phyloP scores from a whole-genome alignment of 2,888 invertebrate species.

The Vanessa cardui region DNA sequence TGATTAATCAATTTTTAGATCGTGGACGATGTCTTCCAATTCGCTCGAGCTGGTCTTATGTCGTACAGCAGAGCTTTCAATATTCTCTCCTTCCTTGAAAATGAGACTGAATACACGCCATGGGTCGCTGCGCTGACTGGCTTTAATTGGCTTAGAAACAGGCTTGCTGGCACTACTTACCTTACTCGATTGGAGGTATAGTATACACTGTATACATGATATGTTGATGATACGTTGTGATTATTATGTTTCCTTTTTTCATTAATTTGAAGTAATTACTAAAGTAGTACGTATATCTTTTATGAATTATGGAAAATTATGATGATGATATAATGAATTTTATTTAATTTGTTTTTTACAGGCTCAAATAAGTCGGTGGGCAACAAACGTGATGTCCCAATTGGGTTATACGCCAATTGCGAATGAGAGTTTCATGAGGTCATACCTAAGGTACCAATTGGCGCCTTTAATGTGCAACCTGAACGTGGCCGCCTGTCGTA shows the following conservation, averaged over 20 bases:
- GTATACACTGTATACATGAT: no score
- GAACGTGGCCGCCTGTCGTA: constrained; percentile 50
- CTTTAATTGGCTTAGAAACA: constrained; percentile 76
- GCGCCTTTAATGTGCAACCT: constrained; percentile 64
- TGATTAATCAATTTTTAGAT: constrained; percentile 59
- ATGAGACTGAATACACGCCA: constrained; percentile 88
- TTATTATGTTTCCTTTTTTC: no score
- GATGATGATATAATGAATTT: no score
- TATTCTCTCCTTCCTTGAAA: constrained; percentile 86
- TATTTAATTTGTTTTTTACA: constrained; percentile 40
- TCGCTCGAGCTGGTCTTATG: constrained; percentile 86
- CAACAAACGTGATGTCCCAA: constrained; percentile 50
- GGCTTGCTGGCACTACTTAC: constrained; percentile 55
- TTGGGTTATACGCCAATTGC: constrained; percentile 53
- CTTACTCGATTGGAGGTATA: constrained; percentile 55
- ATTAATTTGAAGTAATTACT: no score
- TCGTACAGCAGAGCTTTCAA: constrained; percentile 85
- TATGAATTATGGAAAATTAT: no score
- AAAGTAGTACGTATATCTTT: no score
- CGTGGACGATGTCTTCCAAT: constrained; percentile 90
- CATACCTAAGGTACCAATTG: constrained; percentile 66
- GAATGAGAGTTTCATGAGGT: constrained; percentile 63
- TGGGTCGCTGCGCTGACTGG: constrained; percentile 87
- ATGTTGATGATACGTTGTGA: no score
- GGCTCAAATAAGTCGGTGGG: constrained; percentile 57